A percentile compares a stretch with the other conserved stretches of the same genome.
Evolutionary conservation across 1,140 invertebrate genomes (phyloP).

Genomic region (Octopus sinensis): DNA sequence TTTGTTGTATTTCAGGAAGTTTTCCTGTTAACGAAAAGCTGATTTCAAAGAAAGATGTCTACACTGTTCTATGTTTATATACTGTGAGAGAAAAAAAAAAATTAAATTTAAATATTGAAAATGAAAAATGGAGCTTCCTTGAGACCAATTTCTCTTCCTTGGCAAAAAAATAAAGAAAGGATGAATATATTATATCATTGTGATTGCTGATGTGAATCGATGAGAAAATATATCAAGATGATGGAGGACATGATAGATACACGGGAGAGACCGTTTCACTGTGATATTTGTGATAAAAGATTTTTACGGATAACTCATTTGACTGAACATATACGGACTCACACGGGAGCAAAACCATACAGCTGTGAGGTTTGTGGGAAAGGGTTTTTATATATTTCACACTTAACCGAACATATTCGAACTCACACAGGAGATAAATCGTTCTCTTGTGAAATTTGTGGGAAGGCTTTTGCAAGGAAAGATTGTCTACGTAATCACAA

Average conservation of each 20-base stretch:
- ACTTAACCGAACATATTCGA: constrained; percentile 46
- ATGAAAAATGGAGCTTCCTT: no score
- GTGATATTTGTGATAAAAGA: constrained; percentile 24
- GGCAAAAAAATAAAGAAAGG: no score
- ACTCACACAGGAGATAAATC: constrained; percentile 53
- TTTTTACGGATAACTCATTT: constrained; percentile 24
- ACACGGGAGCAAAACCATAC: constrained; percentile 95
- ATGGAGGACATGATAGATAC: not conserved
- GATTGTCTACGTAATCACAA: constrained; percentile 46
- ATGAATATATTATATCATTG: no score
- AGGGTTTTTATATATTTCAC: constrained; percentile 66
- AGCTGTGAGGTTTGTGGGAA: constrained; percentile 97
- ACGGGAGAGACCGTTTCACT: constrained; percentile 22
- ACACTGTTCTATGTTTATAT: no score
- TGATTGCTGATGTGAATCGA: no score
- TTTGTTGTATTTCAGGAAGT: no score
- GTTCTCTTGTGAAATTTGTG: constrained; percentile 55
- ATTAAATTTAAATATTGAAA: no score
- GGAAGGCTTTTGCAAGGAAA: constrained; percentile 34
- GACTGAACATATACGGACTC: constrained; percentile 79
- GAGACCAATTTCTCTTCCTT: no score
- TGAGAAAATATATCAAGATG: no score
- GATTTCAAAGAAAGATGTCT: no score
- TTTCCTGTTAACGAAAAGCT: no score
- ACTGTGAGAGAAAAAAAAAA: no score